Base-by-base conservation (phyloP, 2,888 invertebrate genomes). In the Agriopis aurantiaria region DNA sequence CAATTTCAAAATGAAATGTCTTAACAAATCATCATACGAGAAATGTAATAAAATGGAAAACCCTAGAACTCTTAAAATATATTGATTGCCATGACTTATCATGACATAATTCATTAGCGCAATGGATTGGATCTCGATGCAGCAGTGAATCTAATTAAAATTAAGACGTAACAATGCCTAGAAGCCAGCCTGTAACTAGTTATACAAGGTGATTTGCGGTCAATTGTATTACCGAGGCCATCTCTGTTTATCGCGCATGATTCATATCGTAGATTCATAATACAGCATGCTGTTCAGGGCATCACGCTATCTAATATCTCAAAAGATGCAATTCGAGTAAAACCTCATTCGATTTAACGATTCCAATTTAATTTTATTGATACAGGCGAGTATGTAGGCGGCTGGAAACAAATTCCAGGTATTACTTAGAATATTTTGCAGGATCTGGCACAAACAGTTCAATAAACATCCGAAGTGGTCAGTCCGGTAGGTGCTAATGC, bases 401-500 rank as follows among this genome's bases (percentile, higher is more conserved):
- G 55, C 23, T 65, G 45, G 58, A 41, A 70, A 58, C 53, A 12
- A 56, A 69, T 43, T 69, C 69, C 73, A 69, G 70, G 69, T 68
- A 73, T 69, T 63, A 68, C 66, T 67, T 73, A 64, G 51, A 71
- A 71, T 61, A 65, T 65, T 60, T 53, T 57, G 65, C 65, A 65
- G 62, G 62, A 56, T 68, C 68, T 70, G 66, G 74, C 77, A 79
- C 71, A 75, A 76, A 78, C 81, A 87, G 83, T 84, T 83, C 82
- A 85, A 87, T 86, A 85, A 83, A 84, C 85, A 81, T 77, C 72
- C 75, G 74, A 73, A 81, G 80, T 78, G 78, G 81, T 77, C 82
- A 80, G 78, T 76, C 80, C 80, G 75, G 85, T 86, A 82, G 83
- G 85, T 84, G 87, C 85, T 90, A 91, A 91, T 91, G 91, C 88